phyloP scores from a whole-genome alignment of 2,797 vertebrate genomes.

The Pangasius macronema region DNA sequence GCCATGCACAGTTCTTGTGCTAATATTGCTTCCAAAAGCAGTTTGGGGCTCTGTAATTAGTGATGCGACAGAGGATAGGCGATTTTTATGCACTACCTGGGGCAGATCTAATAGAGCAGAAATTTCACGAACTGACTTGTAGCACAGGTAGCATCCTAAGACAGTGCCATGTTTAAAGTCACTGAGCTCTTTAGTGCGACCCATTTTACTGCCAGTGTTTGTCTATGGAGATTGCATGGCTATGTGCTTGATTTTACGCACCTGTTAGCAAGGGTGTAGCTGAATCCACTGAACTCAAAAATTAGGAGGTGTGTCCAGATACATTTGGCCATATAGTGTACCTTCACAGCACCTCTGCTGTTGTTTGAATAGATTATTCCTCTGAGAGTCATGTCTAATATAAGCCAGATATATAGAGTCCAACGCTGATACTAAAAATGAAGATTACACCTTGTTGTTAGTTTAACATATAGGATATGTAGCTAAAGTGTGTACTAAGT shows the following conservation, averaged over 20 bases:
- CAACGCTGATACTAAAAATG: neutral
- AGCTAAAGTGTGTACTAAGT: neutral
- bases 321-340: neutral
- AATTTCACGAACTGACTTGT: neutral
- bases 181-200: neutral
- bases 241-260: neutral
- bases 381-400: neutral
- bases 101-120: neutral
- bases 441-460: neutral
- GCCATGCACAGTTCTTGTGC: neutral
- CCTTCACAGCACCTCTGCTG: neutral
- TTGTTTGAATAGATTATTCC: neutral
- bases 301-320: neutral
- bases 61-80: neutral
- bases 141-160: neutral
- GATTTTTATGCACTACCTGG: too few species aligned
- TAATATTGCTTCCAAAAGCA: neutral
- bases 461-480: neutral
- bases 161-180: neutral
- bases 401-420: neutral
- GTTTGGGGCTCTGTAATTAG: neutral
- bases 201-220: neutral
- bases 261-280: neutral
- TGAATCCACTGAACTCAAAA: neutral
- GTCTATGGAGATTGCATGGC: neutral